Percentiles rank a stretch among this genome's conserved stretches.
Evolutionary conservation across 1,140 invertebrate species (phyloP).

Genomic region (Lepidostoma basale): DNA sequence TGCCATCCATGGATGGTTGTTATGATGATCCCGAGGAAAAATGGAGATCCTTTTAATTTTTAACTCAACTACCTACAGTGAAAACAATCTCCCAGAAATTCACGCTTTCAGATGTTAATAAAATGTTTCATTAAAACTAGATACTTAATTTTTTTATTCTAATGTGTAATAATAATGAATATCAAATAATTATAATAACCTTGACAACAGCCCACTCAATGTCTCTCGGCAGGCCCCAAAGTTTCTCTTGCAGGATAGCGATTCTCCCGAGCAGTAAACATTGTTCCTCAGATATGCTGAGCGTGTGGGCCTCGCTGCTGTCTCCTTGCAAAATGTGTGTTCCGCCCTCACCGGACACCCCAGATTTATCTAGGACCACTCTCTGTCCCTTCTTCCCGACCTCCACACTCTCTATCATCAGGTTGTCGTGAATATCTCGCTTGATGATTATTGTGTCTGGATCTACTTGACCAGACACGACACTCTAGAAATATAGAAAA

Average conservation of each 20-base stretch:
- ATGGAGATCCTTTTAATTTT: no score
- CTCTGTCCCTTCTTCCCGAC: conserved; percentile 66
- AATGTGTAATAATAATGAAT: conserved; percentile 9
- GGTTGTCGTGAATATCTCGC: conserved; percentile 55
- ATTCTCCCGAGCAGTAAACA: conserved; percentile 62
- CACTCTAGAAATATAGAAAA: conserved; percentile 62
- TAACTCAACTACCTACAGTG: no score
- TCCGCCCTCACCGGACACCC: conserved; percentile 48
- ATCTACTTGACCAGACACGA: conserved; percentile 76
- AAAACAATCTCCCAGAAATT: no score
- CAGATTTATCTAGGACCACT: conserved; percentile 52
- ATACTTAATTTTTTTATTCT: no score
- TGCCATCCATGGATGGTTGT: no score
- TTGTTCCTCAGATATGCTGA: conserved; percentile 62
- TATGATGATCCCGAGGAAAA: no score
- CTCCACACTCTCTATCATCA: conserved; percentile 58
- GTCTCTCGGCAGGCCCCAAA: conserved; percentile 72
- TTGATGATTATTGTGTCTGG: conserved; percentile 73
- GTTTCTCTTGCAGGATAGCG: conserved; percentile 65
- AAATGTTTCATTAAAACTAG: no score
- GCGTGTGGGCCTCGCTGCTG: conserved; percentile 50
- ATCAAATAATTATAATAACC: conserved; percentile 49
- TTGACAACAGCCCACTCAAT: conserved; percentile 74
- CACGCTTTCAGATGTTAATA: no score
- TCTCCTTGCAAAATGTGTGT: conserved; percentile 51